Base-by-base conservation (phyloP, 2,113 vertebrate genomes). In the Hepsetus odoe region DNA sequence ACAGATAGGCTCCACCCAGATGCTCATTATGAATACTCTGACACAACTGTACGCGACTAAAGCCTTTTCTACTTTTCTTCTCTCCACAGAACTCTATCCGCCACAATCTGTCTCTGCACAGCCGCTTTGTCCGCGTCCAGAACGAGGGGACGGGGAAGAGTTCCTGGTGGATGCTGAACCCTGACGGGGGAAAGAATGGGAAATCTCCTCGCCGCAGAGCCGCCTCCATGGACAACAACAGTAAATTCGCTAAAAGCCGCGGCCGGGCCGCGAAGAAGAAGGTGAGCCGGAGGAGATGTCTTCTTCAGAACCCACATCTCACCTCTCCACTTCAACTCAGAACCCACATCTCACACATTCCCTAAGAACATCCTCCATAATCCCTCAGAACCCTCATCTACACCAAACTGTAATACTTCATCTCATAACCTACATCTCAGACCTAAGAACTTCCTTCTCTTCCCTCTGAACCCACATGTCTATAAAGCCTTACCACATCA, bases 101-200 rank as follows among this genome's bases (percentile, higher is more conserved):
- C 74, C 98, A 99, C 87, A 99, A 99, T 83, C 88, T 99, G 78
- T 99, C 98, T 1, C 91, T 99, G 83, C 97, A 99, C 86, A 99
- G 96, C 88, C 97, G 97, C 77, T 99, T 99, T 73, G 92, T 99
- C 76, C 94, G 97, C 22, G 95, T 99, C 46, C 97, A 99, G 89
- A 99, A 99, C 30, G 97, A 98, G 85, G 97, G 97, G 49, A 99
- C 97, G 0, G 98, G 98, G 16, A 99, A 99, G 88, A 99, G 98
- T 89, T 99, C 98, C 33, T 99, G 98, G 98, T 99, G 98, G 98
- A 98, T 99, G 95, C 91, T 99, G 69, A 99, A 99, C 83, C 97
- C 98, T 1, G 97, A 99, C 70, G 98, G 98, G 22, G 96, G 96
- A 33, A 98, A 98, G 88, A 98, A 92, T 0, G 96, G 97, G 10